Conservation (phyloP, 2,113 vertebrate genomes). For the Acrocephalus arundinaceus region DNA sequence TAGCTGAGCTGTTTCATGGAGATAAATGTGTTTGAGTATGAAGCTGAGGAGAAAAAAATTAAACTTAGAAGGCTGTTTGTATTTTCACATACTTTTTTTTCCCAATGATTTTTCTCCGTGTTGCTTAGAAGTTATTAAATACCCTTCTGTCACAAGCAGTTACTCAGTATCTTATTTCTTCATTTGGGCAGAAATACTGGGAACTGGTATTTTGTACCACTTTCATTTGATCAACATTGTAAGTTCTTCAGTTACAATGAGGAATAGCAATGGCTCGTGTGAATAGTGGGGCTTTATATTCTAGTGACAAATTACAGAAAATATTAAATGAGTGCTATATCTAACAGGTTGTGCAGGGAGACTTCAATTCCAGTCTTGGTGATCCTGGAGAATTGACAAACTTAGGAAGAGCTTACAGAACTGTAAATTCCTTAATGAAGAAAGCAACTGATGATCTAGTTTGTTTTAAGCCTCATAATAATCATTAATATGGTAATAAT, state of each 20-base stretch:
- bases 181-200: neutral
- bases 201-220: neutral
- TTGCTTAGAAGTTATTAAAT: neutral
- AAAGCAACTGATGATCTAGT: neutral
- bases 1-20: neutral
- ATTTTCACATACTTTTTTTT: neutral
- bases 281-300: neutral
- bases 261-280: neutral
- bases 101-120: rapidly evolving
- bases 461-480: neutral
- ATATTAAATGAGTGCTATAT: neutral
- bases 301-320: neutral
- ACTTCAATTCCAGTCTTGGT: neutral
- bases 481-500: neutral
- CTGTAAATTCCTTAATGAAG: neutral
- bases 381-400: neutral
- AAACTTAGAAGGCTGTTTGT: neutral
- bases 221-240: neutral
- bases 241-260: neutral
- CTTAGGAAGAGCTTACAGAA: neutral
- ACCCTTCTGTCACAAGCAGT: neutral
- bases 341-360: neutral
- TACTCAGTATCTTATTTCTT: neutral
- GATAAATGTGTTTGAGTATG: neutral
- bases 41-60: neutral